Base-by-base conservation (phyloP, 1,140 invertebrate species). In the Platyscapa corneri region DNA sequence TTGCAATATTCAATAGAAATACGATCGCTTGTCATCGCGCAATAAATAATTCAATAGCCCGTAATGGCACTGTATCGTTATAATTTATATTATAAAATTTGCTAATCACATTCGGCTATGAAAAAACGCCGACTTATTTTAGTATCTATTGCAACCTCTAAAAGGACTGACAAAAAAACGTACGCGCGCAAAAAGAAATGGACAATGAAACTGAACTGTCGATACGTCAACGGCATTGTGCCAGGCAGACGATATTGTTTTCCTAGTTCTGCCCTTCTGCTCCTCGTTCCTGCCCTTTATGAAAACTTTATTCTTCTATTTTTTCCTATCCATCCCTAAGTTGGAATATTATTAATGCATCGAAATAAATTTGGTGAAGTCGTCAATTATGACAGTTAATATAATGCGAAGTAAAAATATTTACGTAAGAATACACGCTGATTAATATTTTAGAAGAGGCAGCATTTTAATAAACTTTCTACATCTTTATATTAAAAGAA, bases 171-270 rank as follows among this genome's bases (percentile, higher is more conserved):
- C 20, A 60, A 83, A 75, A 75, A 75, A 83, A 70, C 3, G 0
- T 14, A 32, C 32, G 14, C 3, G 23, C 5, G 10, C 56, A 67
- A 82, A 81, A 75, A 37, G 76, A 81, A 81, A 64, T 23, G 30
- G 60, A 87, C 82, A 88, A 89, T 78, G 56, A 84, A 85, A 49
- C 78, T 56, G 72, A 83, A 86, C 83, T 88, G 86, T 85, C 87
- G 86, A 87, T 87, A 87, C 82, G 85, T 86, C 85, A 84, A 23
- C 75, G 78, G 72, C 82, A 87, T 84, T 87, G 79, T 87, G 82
- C 72, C 83, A 46, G 32, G 82, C 83, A 83, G 83, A 86, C 85
- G 78, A 87, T 85, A 87, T 86, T 87, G 82, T 87, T 84, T 87
- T 79, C 64, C 78, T 79, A 83, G 65, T 70, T 80, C 34, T 46